Evolutionary conservation across 2,888 invertebrate species (phyloP), one percentile per base, ranked within the genome.

Genomic region (Physocephala rufipes): DNA sequence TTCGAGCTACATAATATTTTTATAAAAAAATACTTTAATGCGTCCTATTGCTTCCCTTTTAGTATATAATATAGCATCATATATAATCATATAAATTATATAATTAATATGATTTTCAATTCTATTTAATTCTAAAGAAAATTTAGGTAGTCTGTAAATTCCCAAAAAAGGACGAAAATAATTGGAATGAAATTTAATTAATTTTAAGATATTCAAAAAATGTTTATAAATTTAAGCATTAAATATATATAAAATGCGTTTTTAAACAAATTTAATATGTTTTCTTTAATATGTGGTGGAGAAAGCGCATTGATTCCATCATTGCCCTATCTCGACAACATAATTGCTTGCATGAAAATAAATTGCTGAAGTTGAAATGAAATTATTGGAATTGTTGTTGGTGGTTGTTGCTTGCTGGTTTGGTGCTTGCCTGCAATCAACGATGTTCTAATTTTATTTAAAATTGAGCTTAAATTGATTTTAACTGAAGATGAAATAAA

Each of bases 181-280:
- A 58, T 15, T 53, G 53, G 28, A 28, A n/a, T n/a, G n/a, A n/a
- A n/a, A n/a, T n/a, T n/a, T n/a, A 24, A 26, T 28, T 58, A 58
- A 58, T 26, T 58, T 9, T 58, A 58, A 58, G 58, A 26, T 58
- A 58, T 24, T 28, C 58, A 9, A 58, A n/a, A n/a, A 58, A 24
- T 53, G 28, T 58, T 24, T 16, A 15, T 58, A 58, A 28, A 1
- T 58, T 58, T 58, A 58, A 58, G 58, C 28, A 58, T 26, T 26
- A 15, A 58, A 58, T 58, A 58, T 15, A 58, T 53, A 53, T 9
- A 36, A 36, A 36, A 36, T 24, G 58, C 24, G 58, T 58, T 58
- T 58, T 58, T 58, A 24, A 58, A 58, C 58, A 58, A 58, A 24
- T 24, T 19, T 12, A n/a, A 36, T 7, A 9, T 4, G 36, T 36